Evolutionary conservation across 2,113 vertebrate species (phyloP).

Genomic region (Danionella cerebrum): DNA sequence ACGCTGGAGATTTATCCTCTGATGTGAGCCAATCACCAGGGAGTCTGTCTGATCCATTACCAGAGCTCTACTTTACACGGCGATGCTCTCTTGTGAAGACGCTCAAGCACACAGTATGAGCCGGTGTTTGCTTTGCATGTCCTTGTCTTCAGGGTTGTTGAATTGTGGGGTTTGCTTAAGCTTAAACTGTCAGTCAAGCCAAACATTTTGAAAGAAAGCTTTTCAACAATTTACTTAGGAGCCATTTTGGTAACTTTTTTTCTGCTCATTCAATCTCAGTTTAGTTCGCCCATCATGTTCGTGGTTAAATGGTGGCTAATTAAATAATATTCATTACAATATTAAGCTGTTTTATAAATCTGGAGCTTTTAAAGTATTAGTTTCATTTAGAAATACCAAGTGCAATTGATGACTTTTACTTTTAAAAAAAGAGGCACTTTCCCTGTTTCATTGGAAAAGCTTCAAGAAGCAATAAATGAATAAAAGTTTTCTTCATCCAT

Average conservation of each 20-base stretch:
- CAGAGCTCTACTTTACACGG: slow-evolving; percentile 7
- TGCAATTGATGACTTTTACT: too few species aligned
- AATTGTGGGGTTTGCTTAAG: background rate
- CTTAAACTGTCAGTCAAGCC: background rate
- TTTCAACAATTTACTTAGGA: background rate
- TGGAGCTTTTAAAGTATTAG: too few species aligned
- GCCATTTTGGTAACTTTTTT: background rate
- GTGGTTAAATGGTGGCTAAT: too few species aligned
- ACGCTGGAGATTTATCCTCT: slow-evolving; percentile 5
- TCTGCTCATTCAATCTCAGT: too few species aligned
- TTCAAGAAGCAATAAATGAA: too few species aligned
- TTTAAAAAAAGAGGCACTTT: too few species aligned
- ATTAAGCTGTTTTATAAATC: too few species aligned
- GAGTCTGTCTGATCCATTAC: slow-evolving; percentile 24
- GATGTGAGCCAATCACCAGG: slow-evolving; percentile 10
- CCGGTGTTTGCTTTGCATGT: background rate
- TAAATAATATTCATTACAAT: too few species aligned
- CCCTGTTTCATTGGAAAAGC: too few species aligned
- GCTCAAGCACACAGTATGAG: background rate
- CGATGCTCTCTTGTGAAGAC: background rate
- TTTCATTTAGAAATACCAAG: too few species aligned
- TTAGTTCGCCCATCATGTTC: too few species aligned
- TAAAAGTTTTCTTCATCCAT: too few species aligned
- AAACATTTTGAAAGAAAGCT: background rate
- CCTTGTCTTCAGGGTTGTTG: background rate